Evolutionary conservation across 2,888 invertebrate species (phyloP).

Genomic region (Sicus ferrugineus): DNA sequence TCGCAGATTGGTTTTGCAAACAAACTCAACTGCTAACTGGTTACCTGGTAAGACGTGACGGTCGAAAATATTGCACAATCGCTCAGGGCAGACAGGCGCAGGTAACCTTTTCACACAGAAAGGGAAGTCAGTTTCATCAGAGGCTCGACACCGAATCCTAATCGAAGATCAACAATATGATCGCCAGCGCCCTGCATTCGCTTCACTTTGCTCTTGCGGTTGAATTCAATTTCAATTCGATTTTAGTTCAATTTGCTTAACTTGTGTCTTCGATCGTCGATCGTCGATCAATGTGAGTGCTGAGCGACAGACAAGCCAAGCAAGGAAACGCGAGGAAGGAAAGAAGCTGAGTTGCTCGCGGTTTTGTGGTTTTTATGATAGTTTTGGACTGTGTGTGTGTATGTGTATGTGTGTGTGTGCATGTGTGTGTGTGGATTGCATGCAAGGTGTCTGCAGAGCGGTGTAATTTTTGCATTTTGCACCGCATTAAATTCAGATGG

Average conservation of each 20-base stretch:
- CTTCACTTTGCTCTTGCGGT: conserved; percentile 16
- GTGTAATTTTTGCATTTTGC: conserved; percentile 30
- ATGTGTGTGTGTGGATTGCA: background rate
- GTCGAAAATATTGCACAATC: conserved; percentile 25
- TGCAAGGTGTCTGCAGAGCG: conserved; percentile 1
- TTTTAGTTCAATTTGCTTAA: conserved; percentile 8
- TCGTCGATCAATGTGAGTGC: background rate
- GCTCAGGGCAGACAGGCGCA: background rate
- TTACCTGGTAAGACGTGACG: background rate
- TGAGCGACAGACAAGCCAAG: background rate
- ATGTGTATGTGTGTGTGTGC: too few species aligned
- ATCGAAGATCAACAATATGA: background rate
- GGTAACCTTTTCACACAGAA: conserved; percentile 19
- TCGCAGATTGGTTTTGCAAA: conserved; percentile 37
- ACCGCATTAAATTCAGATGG: conserved; percentile 24
- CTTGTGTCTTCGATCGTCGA: background rate
- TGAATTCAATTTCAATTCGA: conserved; percentile 27
- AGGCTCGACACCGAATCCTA: background rate
- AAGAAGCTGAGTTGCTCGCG: background rate
- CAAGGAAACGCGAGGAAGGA: background rate
- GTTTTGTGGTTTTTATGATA: conserved; percentile 2
- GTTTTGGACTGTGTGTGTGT: too few species aligned
- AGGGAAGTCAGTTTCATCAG: background rate
- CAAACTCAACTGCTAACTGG: conserved; percentile 7
- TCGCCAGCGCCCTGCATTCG: background rate